Conservation (phyloP, 1,140 invertebrate genomes). For the Bathynomus jamesi region DNA sequence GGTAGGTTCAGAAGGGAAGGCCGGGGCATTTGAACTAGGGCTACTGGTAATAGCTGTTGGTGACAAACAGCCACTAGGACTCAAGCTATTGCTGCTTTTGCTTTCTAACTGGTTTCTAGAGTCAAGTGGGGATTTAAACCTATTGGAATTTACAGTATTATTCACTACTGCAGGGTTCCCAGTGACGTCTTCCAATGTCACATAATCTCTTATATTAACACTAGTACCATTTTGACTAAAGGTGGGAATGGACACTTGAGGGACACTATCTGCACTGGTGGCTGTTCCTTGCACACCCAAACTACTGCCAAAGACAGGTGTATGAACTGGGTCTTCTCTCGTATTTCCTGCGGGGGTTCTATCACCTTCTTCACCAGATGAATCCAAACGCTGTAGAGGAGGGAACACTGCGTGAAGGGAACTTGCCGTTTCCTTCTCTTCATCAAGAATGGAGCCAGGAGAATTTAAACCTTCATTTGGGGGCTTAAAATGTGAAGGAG, state of each 20-base stretch:
- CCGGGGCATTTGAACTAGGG: neutral
- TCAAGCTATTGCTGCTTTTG: neutral
- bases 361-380: neutral
- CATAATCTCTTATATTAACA: neutral
- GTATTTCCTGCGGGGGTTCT: neutral
- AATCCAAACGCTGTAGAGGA: neutral
- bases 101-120: neutral
- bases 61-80: neutral
- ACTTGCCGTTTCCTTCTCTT: neutral
- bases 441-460: neutral
- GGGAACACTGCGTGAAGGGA: neutral
- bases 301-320: neutral
- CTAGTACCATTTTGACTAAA: neutral
- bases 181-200: neutral
- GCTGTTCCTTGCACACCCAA: neutral
- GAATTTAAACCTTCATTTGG: neutral
- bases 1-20: neutral
- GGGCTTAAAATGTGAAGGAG: neutral
- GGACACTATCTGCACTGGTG: neutral
- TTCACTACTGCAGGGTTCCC: neutral
- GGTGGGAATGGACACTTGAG: neutral
- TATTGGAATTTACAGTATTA: neutral
- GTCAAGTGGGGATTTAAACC: neutral
- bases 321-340: neutral
- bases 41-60: neutral